A percentile compares a stretch with the other conserved stretches of the same genome.
These are phyloP conservation scores for Xylota sylvarum DNA, from an alignment of 2,888 invertebrate genomes.

Conservation along the genomic window DNA sequence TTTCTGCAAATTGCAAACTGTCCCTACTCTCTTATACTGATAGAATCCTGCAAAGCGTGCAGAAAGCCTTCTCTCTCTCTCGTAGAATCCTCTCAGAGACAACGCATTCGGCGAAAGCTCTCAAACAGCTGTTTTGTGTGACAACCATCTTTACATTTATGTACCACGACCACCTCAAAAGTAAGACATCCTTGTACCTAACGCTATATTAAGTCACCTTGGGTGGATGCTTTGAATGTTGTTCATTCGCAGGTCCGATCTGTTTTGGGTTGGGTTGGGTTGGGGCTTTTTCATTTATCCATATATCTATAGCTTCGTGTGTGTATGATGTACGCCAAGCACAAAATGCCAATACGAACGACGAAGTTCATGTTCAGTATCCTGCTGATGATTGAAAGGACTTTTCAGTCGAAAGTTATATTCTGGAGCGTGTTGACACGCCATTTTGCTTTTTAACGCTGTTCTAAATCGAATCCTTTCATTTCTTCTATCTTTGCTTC, in stretches of 20 bases:
- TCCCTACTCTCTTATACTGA: slow-evolving; percentile 69
- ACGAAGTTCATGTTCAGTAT: slow-evolving; percentile 74
- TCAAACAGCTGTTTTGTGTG: slow-evolving; percentile 50
- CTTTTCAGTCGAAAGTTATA: slow-evolving; percentile 83
- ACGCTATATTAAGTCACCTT: slow-evolving; percentile 64
- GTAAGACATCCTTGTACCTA: slow-evolving; percentile 56
- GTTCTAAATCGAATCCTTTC: slow-evolving; percentile 77
- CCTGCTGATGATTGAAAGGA: slow-evolving; percentile 75
- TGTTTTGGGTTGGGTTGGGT: neutral
- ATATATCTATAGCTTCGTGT: slow-evolving; percentile 34
- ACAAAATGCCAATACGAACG: slow-evolving; percentile 73
- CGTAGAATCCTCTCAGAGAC: neutral
- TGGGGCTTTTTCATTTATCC: neutral
- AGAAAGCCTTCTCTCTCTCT: slow-evolving; percentile 23
- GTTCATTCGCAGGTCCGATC: slow-evolving; percentile 28
- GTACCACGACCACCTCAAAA: slow-evolving; percentile 54
- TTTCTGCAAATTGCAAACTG: neutral
- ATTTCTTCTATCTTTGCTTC: slow-evolving; percentile 78
- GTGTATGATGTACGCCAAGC: slow-evolving; percentile 44
- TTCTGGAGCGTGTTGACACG: slow-evolving; percentile 85
- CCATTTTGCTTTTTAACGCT: slow-evolving; percentile 82
- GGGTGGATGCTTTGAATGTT: slow-evolving; percentile 64
- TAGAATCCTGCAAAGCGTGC: neutral
- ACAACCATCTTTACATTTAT: slow-evolving; percentile 39
- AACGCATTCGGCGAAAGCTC: slow-evolving; percentile 34